Base-by-base conservation (phyloP, 2,888 invertebrate genomes). In the Erebia epiphron region DNA sequence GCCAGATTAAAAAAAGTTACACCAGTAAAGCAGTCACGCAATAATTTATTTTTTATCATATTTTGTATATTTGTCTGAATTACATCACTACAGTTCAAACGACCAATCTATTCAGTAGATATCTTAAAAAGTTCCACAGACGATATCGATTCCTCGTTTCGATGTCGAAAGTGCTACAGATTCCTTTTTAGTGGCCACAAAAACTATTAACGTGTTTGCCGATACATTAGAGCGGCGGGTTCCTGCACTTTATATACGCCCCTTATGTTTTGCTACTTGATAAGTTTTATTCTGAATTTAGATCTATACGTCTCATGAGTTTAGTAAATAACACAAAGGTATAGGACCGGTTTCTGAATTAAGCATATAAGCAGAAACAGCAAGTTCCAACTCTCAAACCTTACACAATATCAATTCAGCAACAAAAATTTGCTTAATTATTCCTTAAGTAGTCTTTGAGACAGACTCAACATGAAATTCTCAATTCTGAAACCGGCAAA, bases 141-240 rank as follows among this genome's bases (percentile, higher is more conserved):
- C 61, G 43, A 13, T 49, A 62, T 62, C 49, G 61, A 61, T 61
- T 46, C 46, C 41, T 18, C 46, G 14, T 62, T 62, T 14, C 46
- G 21, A 49, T 46, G 62, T 49, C 13, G 14, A 13, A 1, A 14
- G 46, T 21, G 62, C 62, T 62, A 62, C 61, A 26, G 46, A 62
- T 21, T 13, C 62, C 18, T 18, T 66, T 41, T 56, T 66, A 66
- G 66, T 66, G 26, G 18, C 41, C 43, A 56, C 52, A 49, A 49
- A 60, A 65, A 68, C 58, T 57, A 63, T 56, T 58, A 50, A 57
- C 13, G 56, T 72, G 66, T 72, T 72, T 72, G 69, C 57, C 49
- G 69, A 41, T 67, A 72, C 69, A 63, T 54, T 63, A 69, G 50
- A 52, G 49, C 10, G 61, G 56, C 46, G n/a, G 11, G 66, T 63